Percentiles rank a stretch among this genome's conserved stretches.
Conservation (phyloP, 2,797 vertebrate genomes). For the Petrocephalus schoutedeni region DNA sequence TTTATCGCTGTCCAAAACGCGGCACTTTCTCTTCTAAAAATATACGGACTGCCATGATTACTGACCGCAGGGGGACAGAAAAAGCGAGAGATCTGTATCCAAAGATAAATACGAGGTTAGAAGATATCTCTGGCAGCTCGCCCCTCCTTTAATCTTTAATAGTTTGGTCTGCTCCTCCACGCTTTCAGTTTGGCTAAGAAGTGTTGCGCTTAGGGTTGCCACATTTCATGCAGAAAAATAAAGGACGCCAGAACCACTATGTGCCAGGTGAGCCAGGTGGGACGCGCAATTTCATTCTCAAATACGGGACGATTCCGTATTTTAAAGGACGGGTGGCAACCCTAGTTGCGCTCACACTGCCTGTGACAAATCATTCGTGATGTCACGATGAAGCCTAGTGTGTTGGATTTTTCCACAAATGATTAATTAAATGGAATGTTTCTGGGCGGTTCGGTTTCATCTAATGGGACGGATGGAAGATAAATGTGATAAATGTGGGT, state of each 20-base stretch:
- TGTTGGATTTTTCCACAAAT: not conserved
- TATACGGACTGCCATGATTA: not conserved
- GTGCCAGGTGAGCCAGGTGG: too few relatives aligned
- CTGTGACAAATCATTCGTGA: not conserved
- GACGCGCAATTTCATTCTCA: too few relatives aligned
- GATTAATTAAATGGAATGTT: constrained; percentile 15
- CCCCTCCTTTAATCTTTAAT: constrained; percentile 14
- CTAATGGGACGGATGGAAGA: not conserved
- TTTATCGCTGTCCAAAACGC: not conserved
- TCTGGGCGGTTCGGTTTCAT: not conserved
- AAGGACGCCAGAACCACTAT: too few relatives aligned
- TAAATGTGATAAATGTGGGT: not conserved
- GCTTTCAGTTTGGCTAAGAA: not conserved
- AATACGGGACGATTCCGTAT: too few relatives aligned
- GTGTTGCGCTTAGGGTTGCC: not conserved
- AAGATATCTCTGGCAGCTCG: constrained; percentile 1
- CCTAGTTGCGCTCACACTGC: not conserved
- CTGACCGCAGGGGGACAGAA: not conserved
- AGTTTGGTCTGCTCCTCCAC: not conserved
- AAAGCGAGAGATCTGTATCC: not conserved
- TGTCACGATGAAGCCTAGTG: not conserved
- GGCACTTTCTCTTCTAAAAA: not conserved
- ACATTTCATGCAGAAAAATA: too few relatives aligned
- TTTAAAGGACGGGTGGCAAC: too few relatives aligned
- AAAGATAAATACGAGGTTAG: constrained; percentile 4